Evolutionary conservation across 2,888 invertebrate species (phyloP).

Genomic region (Sycophila texana): DNA sequence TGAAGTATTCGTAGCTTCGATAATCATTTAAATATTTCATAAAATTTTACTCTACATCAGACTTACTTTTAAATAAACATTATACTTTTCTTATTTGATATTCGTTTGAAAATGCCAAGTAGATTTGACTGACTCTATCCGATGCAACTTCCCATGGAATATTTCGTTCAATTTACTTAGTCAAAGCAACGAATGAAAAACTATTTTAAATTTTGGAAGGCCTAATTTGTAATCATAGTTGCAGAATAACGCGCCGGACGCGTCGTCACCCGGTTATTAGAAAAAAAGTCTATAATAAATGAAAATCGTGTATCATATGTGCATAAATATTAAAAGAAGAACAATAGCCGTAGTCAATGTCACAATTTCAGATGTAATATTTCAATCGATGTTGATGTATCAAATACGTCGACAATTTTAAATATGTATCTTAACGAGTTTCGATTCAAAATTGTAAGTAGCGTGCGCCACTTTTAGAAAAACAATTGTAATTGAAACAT

Average conservation of each 20-base stretch:
- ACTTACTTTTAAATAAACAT: background rate
- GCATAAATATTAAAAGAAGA: slow-evolving; percentile 47
- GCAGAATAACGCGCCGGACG: background rate
- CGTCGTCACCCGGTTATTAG: background rate
- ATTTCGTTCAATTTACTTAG: no score
- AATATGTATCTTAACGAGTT: background rate
- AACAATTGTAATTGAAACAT: no score
- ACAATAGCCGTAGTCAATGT: background rate
- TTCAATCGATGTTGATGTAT: background rate
- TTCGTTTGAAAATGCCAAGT: background rate
- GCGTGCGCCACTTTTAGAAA: no score
- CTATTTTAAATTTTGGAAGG: slow-evolving; percentile 8
- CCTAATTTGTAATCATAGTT: slow-evolving; percentile 9
- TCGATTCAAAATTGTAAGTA: background rate
- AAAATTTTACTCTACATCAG: background rate
- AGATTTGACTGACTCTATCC: no score
- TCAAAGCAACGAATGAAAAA: slow-evolving; percentile 13
- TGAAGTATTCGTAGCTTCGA: background rate
- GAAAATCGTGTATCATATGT: slow-evolving; percentile 9
- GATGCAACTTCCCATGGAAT: no score
- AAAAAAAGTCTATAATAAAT: background rate
- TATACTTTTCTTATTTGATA: background rate
- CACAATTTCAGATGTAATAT: background rate
- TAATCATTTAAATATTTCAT: background rate
- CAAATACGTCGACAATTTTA: background rate